These are phyloP conservation scores for Heliconius cydno DNA, from an alignment of 2,888 invertebrate species.

Conservation along the genomic window DNA sequence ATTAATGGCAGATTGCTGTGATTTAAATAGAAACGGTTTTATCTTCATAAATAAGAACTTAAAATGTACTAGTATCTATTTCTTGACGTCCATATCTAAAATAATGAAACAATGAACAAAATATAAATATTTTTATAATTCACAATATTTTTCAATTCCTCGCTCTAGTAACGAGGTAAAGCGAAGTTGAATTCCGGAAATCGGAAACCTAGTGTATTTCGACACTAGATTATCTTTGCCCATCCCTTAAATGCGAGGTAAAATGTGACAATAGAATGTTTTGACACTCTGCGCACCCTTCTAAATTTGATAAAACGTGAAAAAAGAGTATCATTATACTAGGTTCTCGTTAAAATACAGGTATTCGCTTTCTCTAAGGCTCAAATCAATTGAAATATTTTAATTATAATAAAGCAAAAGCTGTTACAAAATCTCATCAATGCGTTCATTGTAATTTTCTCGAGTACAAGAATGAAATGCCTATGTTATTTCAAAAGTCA, in stretches of 20 bases:
- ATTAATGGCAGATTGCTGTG: slow-evolving; percentile 43
- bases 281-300: no score
- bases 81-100: neutral
- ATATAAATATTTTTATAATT: neutral
- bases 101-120: neutral
- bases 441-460: slow-evolving; percentile 19
- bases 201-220: no score
- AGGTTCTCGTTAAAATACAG: no score
- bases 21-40: slow-evolving; percentile 39
- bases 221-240: no score
- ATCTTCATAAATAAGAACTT: slow-evolving; percentile 43
- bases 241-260: no score
- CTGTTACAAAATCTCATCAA: slow-evolving; percentile 12
- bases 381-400: neutral
- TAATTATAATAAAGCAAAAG: neutral
- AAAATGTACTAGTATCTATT: slow-evolving; percentile 7
- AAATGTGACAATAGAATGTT: no score
- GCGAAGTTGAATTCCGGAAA: no score
- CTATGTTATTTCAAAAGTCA: slow-evolving; percentile 23
- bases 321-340: neutral
- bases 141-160: no score
- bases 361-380: neutral
- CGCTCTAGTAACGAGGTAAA: no score
- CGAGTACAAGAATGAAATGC: slow-evolving; percentile 9
- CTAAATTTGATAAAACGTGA: neutral